These are phyloP conservation scores for Gymnogyps californianus DNA, from an alignment of 2,113 vertebrate genomes.

Conservation along the genomic window DNA sequence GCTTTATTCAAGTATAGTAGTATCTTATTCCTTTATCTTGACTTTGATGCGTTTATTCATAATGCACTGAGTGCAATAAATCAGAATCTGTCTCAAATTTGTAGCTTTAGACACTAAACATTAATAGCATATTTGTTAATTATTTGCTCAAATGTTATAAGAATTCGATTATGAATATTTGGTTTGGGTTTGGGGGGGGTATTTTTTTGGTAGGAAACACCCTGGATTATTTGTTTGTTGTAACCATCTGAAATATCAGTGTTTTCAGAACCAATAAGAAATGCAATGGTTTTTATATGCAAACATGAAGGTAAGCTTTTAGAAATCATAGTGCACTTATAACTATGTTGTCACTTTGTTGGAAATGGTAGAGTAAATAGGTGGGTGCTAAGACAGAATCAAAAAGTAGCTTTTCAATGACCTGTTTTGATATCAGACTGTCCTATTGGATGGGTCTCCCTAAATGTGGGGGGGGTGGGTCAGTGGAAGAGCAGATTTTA, in stretches of 20 bases:
- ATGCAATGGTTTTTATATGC: background rate
- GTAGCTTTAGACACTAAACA: background rate
- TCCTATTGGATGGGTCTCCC: background rate
- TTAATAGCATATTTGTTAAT: background rate
- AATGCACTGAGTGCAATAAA: background rate
- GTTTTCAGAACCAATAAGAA: background rate
- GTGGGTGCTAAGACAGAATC: background rate
- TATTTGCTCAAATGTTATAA: background rate
- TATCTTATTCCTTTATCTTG: background rate
- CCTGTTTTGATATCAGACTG: background rate
- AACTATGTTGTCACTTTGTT: background rate
- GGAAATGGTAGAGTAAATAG: background rate
- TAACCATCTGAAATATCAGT: background rate
- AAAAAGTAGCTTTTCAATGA: background rate
- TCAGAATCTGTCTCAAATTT: background rate
- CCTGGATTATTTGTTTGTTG: background rate
- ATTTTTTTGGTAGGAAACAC: background rate
- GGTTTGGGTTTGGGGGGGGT: fast-evolving
- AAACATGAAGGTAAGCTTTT: background rate
- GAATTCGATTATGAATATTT: background rate
- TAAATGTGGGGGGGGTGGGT: fast-evolving
- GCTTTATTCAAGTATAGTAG: background rate
- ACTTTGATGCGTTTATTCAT: background rate
- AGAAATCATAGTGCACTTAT: background rate
- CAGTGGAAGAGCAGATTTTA: background rate